Evolutionary conservation across 2,888 invertebrate species (phyloP).

Genomic region (Mystacides longicornis): DNA sequence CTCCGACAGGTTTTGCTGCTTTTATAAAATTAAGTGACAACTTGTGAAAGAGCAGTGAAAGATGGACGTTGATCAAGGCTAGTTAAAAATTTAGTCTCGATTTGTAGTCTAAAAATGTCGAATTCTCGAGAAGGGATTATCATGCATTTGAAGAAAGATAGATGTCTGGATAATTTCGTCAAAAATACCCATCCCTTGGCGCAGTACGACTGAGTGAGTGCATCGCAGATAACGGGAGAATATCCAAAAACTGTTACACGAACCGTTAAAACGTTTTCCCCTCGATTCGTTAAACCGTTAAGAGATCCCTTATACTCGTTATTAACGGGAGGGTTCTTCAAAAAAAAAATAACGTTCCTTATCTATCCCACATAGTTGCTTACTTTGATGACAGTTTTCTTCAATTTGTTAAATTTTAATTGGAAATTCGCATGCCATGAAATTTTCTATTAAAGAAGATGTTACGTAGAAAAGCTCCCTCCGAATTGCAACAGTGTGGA

Average conservation of each 20-base stretch:
- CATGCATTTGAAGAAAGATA: too few relatives aligned
- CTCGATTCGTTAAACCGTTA: not conserved
- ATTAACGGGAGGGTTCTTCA: not conserved
- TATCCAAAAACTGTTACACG: not conserved
- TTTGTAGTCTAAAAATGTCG: too few relatives aligned
- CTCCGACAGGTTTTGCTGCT: too few relatives aligned
- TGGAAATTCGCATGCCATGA: not conserved
- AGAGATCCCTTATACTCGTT: not conserved
- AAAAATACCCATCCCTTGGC: not conserved
- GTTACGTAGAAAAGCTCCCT: not conserved
- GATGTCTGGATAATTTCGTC: not conserved
- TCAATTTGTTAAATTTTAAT: not conserved
- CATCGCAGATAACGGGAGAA: slow-evolving; percentile 1
- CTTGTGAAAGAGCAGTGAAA: too few relatives aligned
- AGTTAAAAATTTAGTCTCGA: too few relatives aligned
- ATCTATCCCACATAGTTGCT: not conserved
- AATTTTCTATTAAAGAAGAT: not conserved
- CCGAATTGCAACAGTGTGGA: not conserved
- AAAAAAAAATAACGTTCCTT: too few relatives aligned
- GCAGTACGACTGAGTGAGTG: not conserved
- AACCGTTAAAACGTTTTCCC: not conserved
- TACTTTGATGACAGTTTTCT: not conserved
- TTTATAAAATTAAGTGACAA: too few relatives aligned
- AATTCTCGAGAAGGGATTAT: too few relatives aligned
- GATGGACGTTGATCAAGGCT: too few relatives aligned